Evolutionary conservation across 2,888 invertebrate genomes (phyloP).

Genomic region (Platycnemis pennipes): DNA sequence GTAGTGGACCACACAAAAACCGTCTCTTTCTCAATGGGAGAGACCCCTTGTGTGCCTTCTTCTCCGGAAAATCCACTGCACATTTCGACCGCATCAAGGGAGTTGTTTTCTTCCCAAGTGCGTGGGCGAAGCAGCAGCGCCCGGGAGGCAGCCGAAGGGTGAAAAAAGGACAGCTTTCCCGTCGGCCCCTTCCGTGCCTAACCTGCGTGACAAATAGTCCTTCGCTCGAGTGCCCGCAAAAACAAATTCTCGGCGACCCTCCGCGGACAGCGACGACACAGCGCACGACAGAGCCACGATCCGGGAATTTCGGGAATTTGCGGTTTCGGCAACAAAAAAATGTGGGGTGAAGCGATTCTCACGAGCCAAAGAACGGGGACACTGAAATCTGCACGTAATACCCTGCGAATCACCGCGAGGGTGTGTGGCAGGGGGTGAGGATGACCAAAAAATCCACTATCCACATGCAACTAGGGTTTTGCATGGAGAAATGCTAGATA

Average conservation of each 20-base stretch:
- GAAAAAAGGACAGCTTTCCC: too few species aligned
- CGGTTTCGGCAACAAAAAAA: neutral
- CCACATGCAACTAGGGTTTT: too few species aligned
- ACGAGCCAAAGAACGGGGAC: neutral
- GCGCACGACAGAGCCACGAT: neutral
- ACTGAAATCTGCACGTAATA: too few species aligned
- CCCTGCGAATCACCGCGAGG: too few species aligned
- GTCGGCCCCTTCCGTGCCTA: neutral
- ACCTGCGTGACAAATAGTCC: conserved; percentile 11
- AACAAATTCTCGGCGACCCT: conserved; percentile 3
- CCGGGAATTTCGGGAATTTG: too few species aligned
- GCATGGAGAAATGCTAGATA: too few species aligned
- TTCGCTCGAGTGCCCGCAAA: neutral
- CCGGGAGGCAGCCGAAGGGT: too few species aligned
- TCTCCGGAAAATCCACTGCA: conserved; percentile 1
- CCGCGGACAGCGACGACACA: too few species aligned
- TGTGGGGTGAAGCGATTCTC: neutral
- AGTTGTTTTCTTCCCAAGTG: neutral
- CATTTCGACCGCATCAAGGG: neutral
- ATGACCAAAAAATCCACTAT: too few species aligned
- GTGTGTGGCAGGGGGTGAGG: too few species aligned
- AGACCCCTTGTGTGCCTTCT: neutral
- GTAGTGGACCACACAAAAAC: neutral
- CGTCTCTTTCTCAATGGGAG: neutral
- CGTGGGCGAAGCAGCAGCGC: neutral